Percentiles rank a stretch among this genome's conserved stretches.
Evolutionary conservation across 2,888 invertebrate genomes (phyloP).

Genomic region (Coleophora deauratella): DNA sequence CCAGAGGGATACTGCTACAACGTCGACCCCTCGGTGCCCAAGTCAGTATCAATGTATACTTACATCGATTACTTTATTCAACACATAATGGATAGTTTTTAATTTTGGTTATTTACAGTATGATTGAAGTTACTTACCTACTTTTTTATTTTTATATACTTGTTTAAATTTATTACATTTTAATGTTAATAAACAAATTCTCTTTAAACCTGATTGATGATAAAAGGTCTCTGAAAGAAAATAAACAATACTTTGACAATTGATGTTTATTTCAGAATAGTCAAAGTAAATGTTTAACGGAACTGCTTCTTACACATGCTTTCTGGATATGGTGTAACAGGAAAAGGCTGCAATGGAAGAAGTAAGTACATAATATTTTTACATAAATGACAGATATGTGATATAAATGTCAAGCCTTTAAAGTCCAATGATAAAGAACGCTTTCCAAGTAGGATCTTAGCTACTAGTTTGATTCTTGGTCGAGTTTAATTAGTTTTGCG

Average conservation of each 20-base stretch:
- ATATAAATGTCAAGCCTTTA: no score
- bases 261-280: slow-evolving; percentile 15
- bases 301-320: slow-evolving; percentile 52
- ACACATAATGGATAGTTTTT: no score
- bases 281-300: slow-evolving; percentile 18
- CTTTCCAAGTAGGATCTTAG: no score
- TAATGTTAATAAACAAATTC: slow-evolving; percentile 1
- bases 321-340: slow-evolving; percentile 59
- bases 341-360: slow-evolving; percentile 97
- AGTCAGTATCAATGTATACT: slow-evolving; percentile 65
- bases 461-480: no score
- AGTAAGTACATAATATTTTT: slow-evolving; percentile 80
- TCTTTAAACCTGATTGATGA: no score
- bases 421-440: no score
- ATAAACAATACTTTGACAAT: background rate
- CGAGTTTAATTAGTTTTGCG: no score
- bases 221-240: no score
- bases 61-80: background rate
- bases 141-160: no score
- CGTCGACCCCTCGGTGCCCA: slow-evolving; percentile 64
- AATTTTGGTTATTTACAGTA: no score
- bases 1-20: slow-evolving; percentile 70
- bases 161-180: slow-evolving; percentile 5
- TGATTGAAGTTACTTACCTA: no score
- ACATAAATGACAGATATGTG: no score